Evolutionary conservation across 2,888 invertebrate genomes (phyloP), one percentile per base, ranked within the genome.

Genomic region (Amiota mariae): DNA sequence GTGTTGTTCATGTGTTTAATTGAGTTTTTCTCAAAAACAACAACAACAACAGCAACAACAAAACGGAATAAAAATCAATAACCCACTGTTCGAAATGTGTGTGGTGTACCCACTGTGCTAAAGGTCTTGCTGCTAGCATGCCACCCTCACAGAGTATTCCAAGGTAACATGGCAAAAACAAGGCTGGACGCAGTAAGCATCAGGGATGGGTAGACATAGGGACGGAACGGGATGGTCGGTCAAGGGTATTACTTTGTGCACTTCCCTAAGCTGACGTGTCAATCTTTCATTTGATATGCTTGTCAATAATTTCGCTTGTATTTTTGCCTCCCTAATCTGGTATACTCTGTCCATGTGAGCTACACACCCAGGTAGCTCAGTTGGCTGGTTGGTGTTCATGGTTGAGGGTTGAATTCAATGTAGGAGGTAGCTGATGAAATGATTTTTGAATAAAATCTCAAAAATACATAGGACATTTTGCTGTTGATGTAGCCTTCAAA

Each of bases 191-290:
- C 54, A 54, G n/a, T 54, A n/a, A 15, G 1, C 36, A 6, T 4
- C 36, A 36, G 36, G 36, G 36, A 6, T 66, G 49, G 49, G 49
- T 9, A 1, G 49, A 3, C 24, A 46, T 6, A 46, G 63, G 8
- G 18, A 11, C 6, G 36, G 36, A 24, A 36, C 36, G 36, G 36
- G 3, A 2, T 2, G 36, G 8, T 6, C 36, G 2, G 36, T 10
- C 12, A 8, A 46, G 63, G 8, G 18, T 9, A 24, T 54, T 51
- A 24, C 49, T 75, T 36, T 36, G 72, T 82, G 75, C 73, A 76
- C 15, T 61, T 68, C 18, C 67, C 3, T 36, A 36, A 36, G 61
- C 67, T 72, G 66, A 67, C 57, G 72, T 72, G 72, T 72, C 56
- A 48, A 66, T n/a, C 36, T 70, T 54, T 75, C 72, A 78, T 75